These are phyloP conservation scores for Phyllotreta cruciferae DNA, from an alignment of 2,888 invertebrate genomes.

Conservation along the genomic window DNA sequence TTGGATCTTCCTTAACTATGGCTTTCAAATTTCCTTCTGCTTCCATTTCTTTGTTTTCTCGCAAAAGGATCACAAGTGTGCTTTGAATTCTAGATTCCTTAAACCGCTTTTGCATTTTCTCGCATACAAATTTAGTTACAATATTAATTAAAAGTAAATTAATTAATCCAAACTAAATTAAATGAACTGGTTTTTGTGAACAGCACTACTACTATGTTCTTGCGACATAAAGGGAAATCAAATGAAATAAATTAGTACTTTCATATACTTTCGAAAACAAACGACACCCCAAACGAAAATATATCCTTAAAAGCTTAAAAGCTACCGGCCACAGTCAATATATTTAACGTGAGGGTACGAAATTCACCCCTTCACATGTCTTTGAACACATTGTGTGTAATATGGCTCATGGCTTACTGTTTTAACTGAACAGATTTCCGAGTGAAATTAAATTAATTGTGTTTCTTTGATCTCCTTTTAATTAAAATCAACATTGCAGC, in stretches of 20 bases:
- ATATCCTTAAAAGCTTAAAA: constrained; percentile 10
- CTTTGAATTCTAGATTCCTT: constrained; percentile 27
- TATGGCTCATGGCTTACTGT: constrained; percentile 24
- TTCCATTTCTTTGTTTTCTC: constrained; percentile 36
- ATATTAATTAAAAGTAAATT: background rate
- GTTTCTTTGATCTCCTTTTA: constrained; percentile 37
- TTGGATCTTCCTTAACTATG: constrained; percentile 25
- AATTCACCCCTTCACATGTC: constrained; percentile 21
- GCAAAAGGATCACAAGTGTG: constrained; percentile 29
- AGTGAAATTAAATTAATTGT: constrained; percentile 38
- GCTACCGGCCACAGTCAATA: constrained; percentile 24
- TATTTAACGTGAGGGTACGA: constrained; percentile 19
- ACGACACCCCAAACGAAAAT: background rate
- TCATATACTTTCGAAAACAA: background rate
- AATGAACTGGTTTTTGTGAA: background rate
- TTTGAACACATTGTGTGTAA: constrained; percentile 16
- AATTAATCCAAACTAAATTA: background rate
- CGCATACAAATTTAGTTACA: background rate
- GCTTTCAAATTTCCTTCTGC: constrained; percentile 31
- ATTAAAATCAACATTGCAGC: constrained; percentile 36
- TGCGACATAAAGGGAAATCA: background rate
- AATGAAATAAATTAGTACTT: background rate
- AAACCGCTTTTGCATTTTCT: constrained; percentile 26
- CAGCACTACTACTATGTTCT: too few species aligned
- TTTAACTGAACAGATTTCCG: constrained; percentile 28